Base-by-base conservation (phyloP, 2,888 invertebrate genomes). In the Xylota sylvarum region DNA sequence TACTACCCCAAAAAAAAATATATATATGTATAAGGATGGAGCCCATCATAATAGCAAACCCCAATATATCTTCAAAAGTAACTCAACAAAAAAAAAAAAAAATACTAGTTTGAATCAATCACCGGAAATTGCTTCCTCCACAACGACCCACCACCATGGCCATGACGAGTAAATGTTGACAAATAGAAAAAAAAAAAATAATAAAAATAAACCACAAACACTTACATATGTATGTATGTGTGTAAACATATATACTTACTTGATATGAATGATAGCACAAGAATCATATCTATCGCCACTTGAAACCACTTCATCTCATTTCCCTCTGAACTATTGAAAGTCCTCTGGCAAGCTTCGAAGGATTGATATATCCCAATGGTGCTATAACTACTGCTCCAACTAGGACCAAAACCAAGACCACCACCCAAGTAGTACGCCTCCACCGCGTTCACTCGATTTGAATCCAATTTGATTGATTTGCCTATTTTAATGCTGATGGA, bases 251-350 rank as follows among this genome's bases (percentile, higher is more conserved):
- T 4, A 67, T 89, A 92, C 92, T 92, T 91, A 92, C 92, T 92
- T 91, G 92, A 91, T 91, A 92, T 92, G 91, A 92, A 91, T 92
- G 92, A 92, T 92, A 92, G 92, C 92, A 92, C 92, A 90, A 92
- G 91, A 91, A 92, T 92, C 92, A 92, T 92, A 91, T 92, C 92
- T 91, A 92, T 91, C 92, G 92, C 91, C 91, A 91, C 92, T 92
- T 92, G 92, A 92, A 92, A 92, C 92, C 92, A 92, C 92, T 92
- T 92, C 92, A 92, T 92, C 91, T 92, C 92, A 92, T 92, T 91
- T 92, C 92, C 92, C 92, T 92, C 89, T 92, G 90, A 89, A 90
- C 90, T 90, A 87, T 89, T 88, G 79, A 89, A 89, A 87, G 89
- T 89, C 88, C 87, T 88, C 79, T 85, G 88, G 87, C 77, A 88